Evolutionary conservation across 2,113 vertebrate species (phyloP).

Genomic region (Alouatta palliata): DNA sequence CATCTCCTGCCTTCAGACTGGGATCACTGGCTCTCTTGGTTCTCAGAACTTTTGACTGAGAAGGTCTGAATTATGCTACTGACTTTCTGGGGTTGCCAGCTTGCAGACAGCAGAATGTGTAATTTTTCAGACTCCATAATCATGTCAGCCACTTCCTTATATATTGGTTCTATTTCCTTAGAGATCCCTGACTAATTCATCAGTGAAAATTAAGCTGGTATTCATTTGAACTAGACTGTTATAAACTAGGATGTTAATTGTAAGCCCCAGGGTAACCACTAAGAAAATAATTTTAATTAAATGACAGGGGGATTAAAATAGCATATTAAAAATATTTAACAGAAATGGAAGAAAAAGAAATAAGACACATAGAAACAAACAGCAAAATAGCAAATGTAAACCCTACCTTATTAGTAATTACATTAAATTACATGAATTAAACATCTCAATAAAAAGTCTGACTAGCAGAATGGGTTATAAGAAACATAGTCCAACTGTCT

Average conservation of each 20-base stretch:
- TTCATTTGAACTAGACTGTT: not conserved
- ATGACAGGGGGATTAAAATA: not conserved
- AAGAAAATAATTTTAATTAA: conserved; percentile 28
- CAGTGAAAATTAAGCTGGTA: not conserved
- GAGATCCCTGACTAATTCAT: not conserved
- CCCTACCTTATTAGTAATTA: conserved; percentile 28
- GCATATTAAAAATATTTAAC: conserved; percentile 20
- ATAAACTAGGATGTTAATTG: not conserved
- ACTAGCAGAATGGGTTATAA: not conserved
- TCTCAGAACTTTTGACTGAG: not conserved
- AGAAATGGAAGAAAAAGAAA: not conserved
- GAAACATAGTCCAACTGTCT: not conserved
- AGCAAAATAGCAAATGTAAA: not conserved
- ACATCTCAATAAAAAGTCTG: not conserved
- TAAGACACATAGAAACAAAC: not conserved
- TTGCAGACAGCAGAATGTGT: not conserved
- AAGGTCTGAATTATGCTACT: not conserved
- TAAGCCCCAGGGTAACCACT: not conserved
- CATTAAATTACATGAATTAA: not conserved
- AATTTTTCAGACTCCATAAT: not conserved
- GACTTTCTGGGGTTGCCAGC: not conserved
- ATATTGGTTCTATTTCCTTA: not conserved
- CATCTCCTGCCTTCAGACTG: not conserved
- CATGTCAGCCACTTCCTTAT: not conserved
- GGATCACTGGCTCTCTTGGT: not conserved